Evolutionary conservation across 2,113 vertebrate species (phyloP).

Genomic region (Hymenochirus boettgeri): DNA sequence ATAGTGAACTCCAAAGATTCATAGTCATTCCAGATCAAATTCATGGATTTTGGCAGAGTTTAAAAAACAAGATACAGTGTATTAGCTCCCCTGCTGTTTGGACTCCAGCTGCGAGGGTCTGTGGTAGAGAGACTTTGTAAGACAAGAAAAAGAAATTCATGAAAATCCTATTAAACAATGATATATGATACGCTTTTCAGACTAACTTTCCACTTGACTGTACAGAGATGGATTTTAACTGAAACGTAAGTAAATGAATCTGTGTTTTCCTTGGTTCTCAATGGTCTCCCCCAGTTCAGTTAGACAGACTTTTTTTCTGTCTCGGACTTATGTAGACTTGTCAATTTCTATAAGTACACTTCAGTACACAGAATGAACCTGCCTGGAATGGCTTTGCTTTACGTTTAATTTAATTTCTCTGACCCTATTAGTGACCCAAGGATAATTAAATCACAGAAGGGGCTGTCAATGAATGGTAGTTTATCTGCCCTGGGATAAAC

Average conservation of each 20-base stretch:
- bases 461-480: conserved; percentile 9
- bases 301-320: conserved; percentile 10
- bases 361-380: neutral
- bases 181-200: conserved; percentile 71
- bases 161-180: conserved; percentile 81
- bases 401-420: conserved; percentile 16
- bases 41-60: conserved; percentile 87
- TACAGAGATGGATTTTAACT: conserved; percentile 64
- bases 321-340: neutral
- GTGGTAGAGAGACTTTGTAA: conserved; percentile 77
- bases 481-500: conserved; percentile 14
- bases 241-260: conserved; percentile 39
- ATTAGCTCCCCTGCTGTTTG: conserved; percentile 71
- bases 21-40: conserved; percentile 97
- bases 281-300: conserved; percentile 20
- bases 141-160: conserved; percentile 55
- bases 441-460: conserved; percentile 36
- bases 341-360: conserved; percentile 14
- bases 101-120: conserved; percentile 78
- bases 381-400: conserved; percentile 3
- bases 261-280: conserved; percentile 15
- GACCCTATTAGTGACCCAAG: neutral
- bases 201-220: conserved; percentile 72
- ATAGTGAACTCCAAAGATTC: conserved; percentile 92
- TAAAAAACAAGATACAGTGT: conserved; percentile 79